Evolutionary conservation across 35 echinoderm and acorn worm species (phyloP).

Genomic region (Anneissia japonica): DNA sequence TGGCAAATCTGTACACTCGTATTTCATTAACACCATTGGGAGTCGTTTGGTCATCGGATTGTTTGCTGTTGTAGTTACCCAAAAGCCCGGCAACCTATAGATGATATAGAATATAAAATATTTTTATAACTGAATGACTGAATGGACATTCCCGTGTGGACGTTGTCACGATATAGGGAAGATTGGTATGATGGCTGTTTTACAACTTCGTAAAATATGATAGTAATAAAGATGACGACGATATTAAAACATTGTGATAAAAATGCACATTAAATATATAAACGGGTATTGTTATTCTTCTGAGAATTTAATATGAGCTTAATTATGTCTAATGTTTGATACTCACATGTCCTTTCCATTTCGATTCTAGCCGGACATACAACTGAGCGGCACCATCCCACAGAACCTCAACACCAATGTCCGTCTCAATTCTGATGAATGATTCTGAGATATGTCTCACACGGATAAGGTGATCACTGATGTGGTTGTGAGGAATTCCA

Average conservation of each 20-base stretch:
- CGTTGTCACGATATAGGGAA: too few relatives aligned
- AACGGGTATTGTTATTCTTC: too few relatives aligned
- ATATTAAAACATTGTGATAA: too few relatives aligned
- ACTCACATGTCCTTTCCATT: background rate
- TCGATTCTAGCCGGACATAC: background rate
- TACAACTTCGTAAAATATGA: too few relatives aligned
- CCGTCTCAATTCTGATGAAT: background rate
- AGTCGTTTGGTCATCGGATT: background rate
- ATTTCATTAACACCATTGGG: background rate
- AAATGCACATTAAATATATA: too few relatives aligned
- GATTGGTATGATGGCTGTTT: too few relatives aligned
- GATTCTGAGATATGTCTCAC: background rate
- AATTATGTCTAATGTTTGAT: background rate
- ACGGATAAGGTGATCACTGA: background rate
- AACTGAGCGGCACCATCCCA: background rate
- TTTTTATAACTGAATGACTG: too few relatives aligned
- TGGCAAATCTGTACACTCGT: background rate
- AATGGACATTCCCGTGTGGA: too few relatives aligned
- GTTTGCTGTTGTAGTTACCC: slow-evolving; percentile 2
- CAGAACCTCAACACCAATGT: background rate
- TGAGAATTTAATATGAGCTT: too few relatives aligned
- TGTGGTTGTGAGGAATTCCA: background rate
- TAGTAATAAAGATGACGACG: too few relatives aligned
- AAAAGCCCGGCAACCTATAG: background rate
- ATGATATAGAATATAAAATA: too few relatives aligned